A percentile compares a stretch with the other conserved stretches of the same genome.
Conservation (phyloP, 1,140 invertebrate species). For the Heterodera carotae region DNA sequence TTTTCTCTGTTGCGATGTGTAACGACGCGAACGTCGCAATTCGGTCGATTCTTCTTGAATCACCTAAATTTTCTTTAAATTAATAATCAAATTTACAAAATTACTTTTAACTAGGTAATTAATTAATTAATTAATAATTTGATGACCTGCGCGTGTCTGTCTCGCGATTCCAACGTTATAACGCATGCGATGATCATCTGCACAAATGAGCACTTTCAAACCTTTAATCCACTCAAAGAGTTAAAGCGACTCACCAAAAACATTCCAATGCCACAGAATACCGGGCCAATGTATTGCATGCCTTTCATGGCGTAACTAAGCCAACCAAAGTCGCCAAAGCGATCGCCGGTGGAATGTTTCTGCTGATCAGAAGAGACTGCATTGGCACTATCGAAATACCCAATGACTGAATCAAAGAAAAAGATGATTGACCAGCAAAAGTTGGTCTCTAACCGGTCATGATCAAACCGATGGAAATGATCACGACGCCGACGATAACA, state of each 20-base stretch:
- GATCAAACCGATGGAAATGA: slow-evolving; percentile 57
- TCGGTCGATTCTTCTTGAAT: slow-evolving; percentile 25
- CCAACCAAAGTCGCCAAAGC: neutral
- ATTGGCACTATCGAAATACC: slow-evolving; percentile 60
- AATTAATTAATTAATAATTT: too few species aligned
- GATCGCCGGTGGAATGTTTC: neutral
- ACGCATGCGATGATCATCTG: slow-evolving; percentile 63
- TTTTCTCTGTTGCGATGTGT: slow-evolving; percentile 9
- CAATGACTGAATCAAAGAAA: slow-evolving; percentile 39
- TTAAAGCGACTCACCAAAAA: slow-evolving; percentile 53
- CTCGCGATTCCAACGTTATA: slow-evolving; percentile 60
- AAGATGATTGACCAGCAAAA: neutral
- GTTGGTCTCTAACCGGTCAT: slow-evolving; percentile 46
- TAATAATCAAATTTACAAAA: neutral
- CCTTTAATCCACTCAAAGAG: neutral
- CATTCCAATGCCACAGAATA: slow-evolving; percentile 62
- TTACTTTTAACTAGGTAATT: neutral
- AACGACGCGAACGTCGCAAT: slow-evolving; percentile 22
- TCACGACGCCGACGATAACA: slow-evolving; percentile 55
- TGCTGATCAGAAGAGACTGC: neutral
- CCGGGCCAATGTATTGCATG: slow-evolving; percentile 64
- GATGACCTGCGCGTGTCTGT: slow-evolving; percentile 65
- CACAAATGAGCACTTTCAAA: slow-evolving; percentile 47
- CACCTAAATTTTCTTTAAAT: slow-evolving; percentile 16
- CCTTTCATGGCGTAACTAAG: slow-evolving; percentile 50